Percentiles rank a stretch among this genome's conserved stretches.
Evolutionary conservation across 2,888 invertebrate species (phyloP).

Genomic region (Malthinus flaveolus): DNA sequence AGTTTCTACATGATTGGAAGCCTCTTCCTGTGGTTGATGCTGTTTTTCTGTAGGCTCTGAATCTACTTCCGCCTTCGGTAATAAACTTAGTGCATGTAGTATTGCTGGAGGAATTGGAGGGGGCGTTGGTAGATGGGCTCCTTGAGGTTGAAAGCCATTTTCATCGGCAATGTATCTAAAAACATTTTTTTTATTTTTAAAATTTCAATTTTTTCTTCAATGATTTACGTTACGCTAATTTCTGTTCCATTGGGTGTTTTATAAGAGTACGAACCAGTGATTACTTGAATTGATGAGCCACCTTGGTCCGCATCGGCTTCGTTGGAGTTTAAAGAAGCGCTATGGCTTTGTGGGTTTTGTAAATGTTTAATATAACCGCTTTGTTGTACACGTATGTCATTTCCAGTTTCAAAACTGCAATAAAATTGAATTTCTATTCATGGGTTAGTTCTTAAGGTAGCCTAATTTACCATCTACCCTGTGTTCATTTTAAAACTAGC

Average conservation of each 20-base stretch:
- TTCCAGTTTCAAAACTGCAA: constrained; percentile 74
- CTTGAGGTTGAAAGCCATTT: constrained; percentile 71
- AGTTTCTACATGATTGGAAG: background rate
- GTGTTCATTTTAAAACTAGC: too few species aligned
- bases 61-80: constrained; percentile 5
- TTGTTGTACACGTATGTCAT: constrained; percentile 77
- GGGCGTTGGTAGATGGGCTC: constrained; percentile 65
- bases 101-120: constrained; percentile 52
- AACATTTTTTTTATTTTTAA: background rate
- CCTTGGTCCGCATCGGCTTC: constrained; percentile 52
- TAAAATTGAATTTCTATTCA: background rate
- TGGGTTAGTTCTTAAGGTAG: background rate
- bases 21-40: background rate
- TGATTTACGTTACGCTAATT: constrained; percentile 62
- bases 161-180: constrained; percentile 71
- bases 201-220: constrained; percentile 2
- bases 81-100: constrained; percentile 13
- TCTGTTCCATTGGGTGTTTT: constrained; percentile 71
- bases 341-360: constrained; percentile 38
- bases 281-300: constrained; percentile 62
- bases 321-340: constrained; percentile 60
- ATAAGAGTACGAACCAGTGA: constrained; percentile 70
- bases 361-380: constrained; percentile 69
- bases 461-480: too few species aligned
- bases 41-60: background rate